These are phyloP conservation scores for Sylvilagus floridanus DNA, from an alignment of 2,797 vertebrate genomes.

Conservation along the genomic window DNA sequence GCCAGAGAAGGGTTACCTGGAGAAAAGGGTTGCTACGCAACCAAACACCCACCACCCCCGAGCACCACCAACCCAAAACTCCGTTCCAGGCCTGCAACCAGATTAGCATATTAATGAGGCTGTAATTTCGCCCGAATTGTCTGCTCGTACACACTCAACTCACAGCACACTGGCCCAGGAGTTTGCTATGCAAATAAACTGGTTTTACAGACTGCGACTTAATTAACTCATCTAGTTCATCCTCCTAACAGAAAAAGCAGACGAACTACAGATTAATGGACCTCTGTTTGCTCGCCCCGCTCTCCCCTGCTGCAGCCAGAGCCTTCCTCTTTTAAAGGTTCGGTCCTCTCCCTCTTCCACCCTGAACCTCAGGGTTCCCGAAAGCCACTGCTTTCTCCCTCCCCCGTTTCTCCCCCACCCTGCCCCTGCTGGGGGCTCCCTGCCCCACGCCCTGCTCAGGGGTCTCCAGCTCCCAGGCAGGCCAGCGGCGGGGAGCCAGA, in stretches of 20 bases:
- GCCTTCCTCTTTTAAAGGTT: conserved; percentile 60
- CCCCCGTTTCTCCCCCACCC: neutral
- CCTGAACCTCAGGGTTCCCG: neutral
- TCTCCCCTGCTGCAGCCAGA: conserved; percentile 64
- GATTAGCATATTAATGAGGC: conserved; percentile 94
- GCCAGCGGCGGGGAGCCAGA: conserved; percentile 68
- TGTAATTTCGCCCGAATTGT: conserved; percentile 92
- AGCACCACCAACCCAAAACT: conserved; percentile 91
- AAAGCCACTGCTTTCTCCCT: neutral
- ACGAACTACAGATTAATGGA: conserved; percentile 92
- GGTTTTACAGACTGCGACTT: conserved; percentile 92
- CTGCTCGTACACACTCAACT: conserved; percentile 88
- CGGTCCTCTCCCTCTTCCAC: conserved; percentile 6
- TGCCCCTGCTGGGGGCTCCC: conserved; percentile 37
- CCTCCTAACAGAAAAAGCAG: conserved; percentile 91
- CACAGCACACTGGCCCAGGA: conserved; percentile 91
- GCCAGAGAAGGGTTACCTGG: conserved; percentile 91
- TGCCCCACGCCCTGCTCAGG: neutral
- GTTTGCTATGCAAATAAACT: conserved; percentile 93
- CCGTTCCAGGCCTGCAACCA: conserved; percentile 91
- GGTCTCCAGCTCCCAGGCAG: conserved; percentile 52
- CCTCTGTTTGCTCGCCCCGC: conserved; percentile 88
- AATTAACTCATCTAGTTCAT: conserved; percentile 94
- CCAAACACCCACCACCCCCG: conserved; percentile 86
- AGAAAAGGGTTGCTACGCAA: conserved; percentile 92